These are phyloP conservation scores for Drosophila picticornis DNA, from an alignment of 2,888 invertebrate genomes.

Conservation along the genomic window DNA sequence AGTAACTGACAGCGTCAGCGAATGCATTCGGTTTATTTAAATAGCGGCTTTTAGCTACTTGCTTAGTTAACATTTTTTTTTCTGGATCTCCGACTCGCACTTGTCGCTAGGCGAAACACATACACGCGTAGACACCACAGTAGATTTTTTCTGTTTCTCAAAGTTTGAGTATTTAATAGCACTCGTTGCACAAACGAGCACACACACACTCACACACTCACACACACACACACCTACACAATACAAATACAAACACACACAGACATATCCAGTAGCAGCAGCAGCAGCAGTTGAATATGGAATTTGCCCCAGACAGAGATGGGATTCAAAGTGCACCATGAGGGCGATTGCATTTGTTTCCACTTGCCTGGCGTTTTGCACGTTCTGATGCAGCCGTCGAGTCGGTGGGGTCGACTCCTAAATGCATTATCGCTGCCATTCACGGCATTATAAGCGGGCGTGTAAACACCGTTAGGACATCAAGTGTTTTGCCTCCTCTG, in stretches of 20 bases:
- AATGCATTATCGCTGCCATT: conserved; percentile 73
- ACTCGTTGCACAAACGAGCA: conserved; percentile 3
- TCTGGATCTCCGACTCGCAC: background rate
- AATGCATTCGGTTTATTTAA: conserved; percentile 33
- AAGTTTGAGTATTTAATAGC: conserved; percentile 25
- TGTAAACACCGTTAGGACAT: conserved; percentile 73
- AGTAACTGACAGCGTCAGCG: conserved; percentile 38
- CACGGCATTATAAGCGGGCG: conserved; percentile 66
- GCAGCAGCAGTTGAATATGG: background rate
- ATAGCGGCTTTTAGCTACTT: conserved; percentile 15
- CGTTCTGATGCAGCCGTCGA: background rate
- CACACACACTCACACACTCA: background rate
- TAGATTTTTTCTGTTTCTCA: background rate
- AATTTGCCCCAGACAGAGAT: conserved; percentile 28
- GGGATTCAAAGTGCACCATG: conserved; percentile 14
- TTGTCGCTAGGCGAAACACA: conserved; percentile 3
- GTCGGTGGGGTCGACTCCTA: conserved; percentile 41
- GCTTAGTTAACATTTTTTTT: conserved; percentile 1
- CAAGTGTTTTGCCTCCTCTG: conserved; percentile 68
- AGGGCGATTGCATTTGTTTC: conserved; percentile 34
- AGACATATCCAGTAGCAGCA: background rate
- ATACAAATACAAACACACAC: background rate
- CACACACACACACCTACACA: conserved; percentile 8
- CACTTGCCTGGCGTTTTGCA: conserved; percentile 18
- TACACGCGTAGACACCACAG: conserved; percentile 1